Evolutionary conservation across 2,888 invertebrate genomes (phyloP), one percentile per base, ranked within the genome.

Genomic region (Ochropleura plecta): DNA sequence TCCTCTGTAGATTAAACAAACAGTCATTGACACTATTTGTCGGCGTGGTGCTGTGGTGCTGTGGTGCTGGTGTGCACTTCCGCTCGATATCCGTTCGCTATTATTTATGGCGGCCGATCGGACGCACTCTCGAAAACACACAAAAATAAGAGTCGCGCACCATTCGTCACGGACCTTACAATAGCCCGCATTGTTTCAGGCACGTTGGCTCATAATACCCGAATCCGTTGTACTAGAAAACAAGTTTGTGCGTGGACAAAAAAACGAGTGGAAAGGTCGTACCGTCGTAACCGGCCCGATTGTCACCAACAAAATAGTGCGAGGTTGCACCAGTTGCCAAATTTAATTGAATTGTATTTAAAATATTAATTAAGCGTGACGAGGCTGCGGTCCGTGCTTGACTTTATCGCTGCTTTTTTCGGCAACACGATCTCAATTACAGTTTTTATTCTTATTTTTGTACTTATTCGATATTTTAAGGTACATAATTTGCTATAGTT

Each of bases 91-190:
- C 94, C 93, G 93, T 86, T 85, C 89, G 89, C 92, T 92, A 95
- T 95, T 95, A 95, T 95, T 94, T 93, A 93, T 91, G 92, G 91
- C 89, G 89, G 72, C 86, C 90, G 88, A 93, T 93, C 92, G 92
- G 93, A 92, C 92, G 92, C 92, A 93, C 93, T 94, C 93, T 93
- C 95, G 89, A 94, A 95, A 95, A 95, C 93, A 94, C 93, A 95
- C 95, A 95, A 95, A 95, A 95, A 94, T 94, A 91, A 92, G 91
- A 93, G 92, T 87, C 90, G 91, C 86, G 88, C 86, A 86, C 92
- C 93, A 95, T 95, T 95, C 94, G 95, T 95, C 94, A 95, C 91
- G 93, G 91, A 79, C 86, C 88, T 90, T 91, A 94, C 95, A 95
- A 94, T 94, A 89, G 90, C 86, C 76, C 86, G 92, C 90, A 95